Conservation (phyloP, 2,888 invertebrate species). For the Himalopsyche kuldschensis region DNA sequence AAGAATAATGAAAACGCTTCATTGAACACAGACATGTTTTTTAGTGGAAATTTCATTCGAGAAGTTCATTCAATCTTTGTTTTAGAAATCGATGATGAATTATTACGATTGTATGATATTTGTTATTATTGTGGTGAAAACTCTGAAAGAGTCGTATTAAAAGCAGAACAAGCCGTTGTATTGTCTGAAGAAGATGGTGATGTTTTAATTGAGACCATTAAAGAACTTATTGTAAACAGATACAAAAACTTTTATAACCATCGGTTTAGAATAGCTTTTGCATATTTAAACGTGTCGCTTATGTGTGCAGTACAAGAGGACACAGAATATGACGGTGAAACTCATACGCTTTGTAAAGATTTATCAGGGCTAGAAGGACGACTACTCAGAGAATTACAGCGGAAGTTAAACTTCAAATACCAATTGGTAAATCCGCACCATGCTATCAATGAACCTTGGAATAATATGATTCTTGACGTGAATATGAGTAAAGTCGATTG, state of each 20-base stretch:
- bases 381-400: constrained; percentile 17
- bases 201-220: background rate
- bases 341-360: background rate
- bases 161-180: background rate
- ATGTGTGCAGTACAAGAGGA: background rate
- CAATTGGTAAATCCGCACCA: constrained; percentile 13
- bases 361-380: constrained; percentile 15
- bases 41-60: background rate
- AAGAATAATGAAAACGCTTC: background rate
- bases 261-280: background rate
- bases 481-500: constrained; percentile 23
- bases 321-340: background rate
- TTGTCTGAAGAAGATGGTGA: background rate
- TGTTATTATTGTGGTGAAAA: constrained; percentile 30
- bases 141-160: constrained; percentile 15
- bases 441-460: constrained; percentile 9
- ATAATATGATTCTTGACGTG: constrained; percentile 25
- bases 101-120: constrained; percentile 17
- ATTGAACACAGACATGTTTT: background rate
- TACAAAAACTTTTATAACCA: background rate
- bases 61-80: constrained; percentile 11
- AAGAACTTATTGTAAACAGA: background rate
- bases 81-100: constrained; percentile 10
- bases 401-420: constrained; percentile 23
- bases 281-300: background rate